phyloP scores from a whole-genome alignment of 1,140 invertebrate genomes.

The Drosophila kanapiae region DNA sequence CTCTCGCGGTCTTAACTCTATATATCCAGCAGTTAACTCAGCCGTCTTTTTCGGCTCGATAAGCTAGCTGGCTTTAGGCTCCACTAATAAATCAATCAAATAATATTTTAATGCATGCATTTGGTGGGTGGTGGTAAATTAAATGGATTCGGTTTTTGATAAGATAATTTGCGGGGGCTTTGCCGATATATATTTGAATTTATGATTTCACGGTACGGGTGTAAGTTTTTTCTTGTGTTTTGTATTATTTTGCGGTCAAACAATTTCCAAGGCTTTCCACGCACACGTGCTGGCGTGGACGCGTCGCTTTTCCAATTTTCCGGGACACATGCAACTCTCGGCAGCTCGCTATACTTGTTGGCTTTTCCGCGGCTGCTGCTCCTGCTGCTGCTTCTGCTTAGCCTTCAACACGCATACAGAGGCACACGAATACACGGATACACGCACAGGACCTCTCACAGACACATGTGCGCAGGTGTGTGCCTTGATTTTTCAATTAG shows the following conservation, averaged over 20 bases:
- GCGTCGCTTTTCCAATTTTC: slow-evolving; percentile 32
- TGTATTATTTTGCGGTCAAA: slow-evolving; percentile 8
- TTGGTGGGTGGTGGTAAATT: slow-evolving; percentile 45
- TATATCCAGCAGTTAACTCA: slow-evolving; percentile 15
- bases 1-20: slow-evolving; percentile 17
- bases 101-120: slow-evolving; percentile 71
- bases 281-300: slow-evolving; percentile 51
- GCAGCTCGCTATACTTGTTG: slow-evolving; percentile 69
- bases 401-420: slow-evolving; percentile 75
- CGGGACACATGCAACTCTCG: slow-evolving; percentile 31
- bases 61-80: slow-evolving; percentile 14
- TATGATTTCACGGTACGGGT: background rate
- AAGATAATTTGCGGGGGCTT: slow-evolving; percentile 27
- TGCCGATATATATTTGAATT: slow-evolving; percentile 9
- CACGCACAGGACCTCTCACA: slow-evolving; percentile 43
- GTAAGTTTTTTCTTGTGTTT: slow-evolving; percentile 5
- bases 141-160: slow-evolving; percentile 15
- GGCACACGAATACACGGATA: slow-evolving; percentile 28
- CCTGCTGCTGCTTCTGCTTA: slow-evolving; percentile 43
- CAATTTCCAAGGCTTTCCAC: slow-evolving; percentile 30
- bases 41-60: slow-evolving; percentile 3
- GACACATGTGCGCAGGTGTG: slow-evolving; percentile 80
- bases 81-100: slow-evolving; percentile 66
- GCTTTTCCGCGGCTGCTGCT: slow-evolving; percentile 60
- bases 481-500: slow-evolving; percentile 72